Evolutionary conservation across 64 coral and sea anemone genomes (phyloP), one percentile per base, ranked within the genome.

Genomic region (Porites lutea): DNA sequence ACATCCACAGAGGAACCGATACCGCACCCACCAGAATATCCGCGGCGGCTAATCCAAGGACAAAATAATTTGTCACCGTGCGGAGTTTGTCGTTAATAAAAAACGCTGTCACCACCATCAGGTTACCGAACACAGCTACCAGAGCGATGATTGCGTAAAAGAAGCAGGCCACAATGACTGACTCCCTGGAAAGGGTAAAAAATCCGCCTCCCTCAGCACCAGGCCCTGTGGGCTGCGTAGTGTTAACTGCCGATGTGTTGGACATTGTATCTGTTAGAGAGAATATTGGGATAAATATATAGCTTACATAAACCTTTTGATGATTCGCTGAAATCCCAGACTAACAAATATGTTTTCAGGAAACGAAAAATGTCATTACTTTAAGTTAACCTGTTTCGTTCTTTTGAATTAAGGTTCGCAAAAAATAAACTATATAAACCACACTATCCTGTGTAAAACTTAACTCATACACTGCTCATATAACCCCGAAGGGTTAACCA

Each of bases 1-100:
- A 94, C 82, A 97, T 97, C 95, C 95, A 97, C 19, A 97, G 70
- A 65, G 92, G 92, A 65, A 97, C 88, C 2, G 92, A 94, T 3
- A 97, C 65, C 2, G 92, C 95, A 45, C 92, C 95, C 19, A 97
- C 95, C 66, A 97, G 65, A 37, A 94, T 97, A 47, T 97, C 95
- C 21, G 95, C 95, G 22, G 77, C 74, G 0, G 95, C 95, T 67
- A 97, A 85, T 2, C 95, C 95, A 50, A 94, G 78, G 3, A 97
- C 95, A 51, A 94, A 94, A 59, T 94, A 97, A 20, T 94, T 94
- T 4, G 92, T 94, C 4, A 97, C 92, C 18, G 92, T 88, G 22
- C 92, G 82, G 12, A 97, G 84, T 79, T 94, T 94, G 83, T 97
- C 92, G 79, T 97, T 97, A 10, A 97, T 66, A 75, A 94, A 90